Evolutionary conservation across 2,797 vertebrate species (phyloP), one percentile per base, ranked within the genome.

Genomic region (Pogoniulus pusillus): DNA sequence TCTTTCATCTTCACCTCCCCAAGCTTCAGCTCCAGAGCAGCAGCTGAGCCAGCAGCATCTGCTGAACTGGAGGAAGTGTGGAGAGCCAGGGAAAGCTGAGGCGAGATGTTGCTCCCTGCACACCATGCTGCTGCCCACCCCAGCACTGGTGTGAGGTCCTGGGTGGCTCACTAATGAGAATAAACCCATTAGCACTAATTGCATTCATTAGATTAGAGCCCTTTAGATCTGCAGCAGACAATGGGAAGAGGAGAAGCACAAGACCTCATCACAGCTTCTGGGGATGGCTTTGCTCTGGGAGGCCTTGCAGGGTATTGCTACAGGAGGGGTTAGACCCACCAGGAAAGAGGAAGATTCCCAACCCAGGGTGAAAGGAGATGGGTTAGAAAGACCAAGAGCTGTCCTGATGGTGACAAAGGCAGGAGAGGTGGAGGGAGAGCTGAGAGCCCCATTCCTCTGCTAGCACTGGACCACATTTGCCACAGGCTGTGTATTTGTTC

Each of bases 1-100:
- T 15, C 2, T 54, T 83, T 39, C 90, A 68, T 86, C 82, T 64
- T 72, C 78, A 9, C 57, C 51, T 89, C 49, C 55, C 59, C 17
- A 0, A 45, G 60, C 55, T 87, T 8, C 68, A 37, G 53, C 54
- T 71, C 53, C 0, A 1, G 7, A 65, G 49, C 5, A 0, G 54
- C 81, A 32, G 27, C 34, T 16, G 15, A 59, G 68, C 74, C 51
- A 14, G 69, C 85, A 58, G 90, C 90, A 86, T 53, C 89, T 90
- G 91, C 60, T 0, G 16, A 62, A 77, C 73, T 1, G 58, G 87
- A 71, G 92, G 87, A 86, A 85, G 49, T 47, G 90, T 12, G 92
- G 82, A 83, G 49, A 49, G 3, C 13, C 4, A 4, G 1, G 27
- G 32, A 29, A 49, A 45, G 37, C 4, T 23, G 29, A 66, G 77